Percentiles rank a stretch among this genome's conserved stretches.
phyloP scores from a whole-genome alignment of 2,888 invertebrate species.

The Eilema sororculum region DNA sequence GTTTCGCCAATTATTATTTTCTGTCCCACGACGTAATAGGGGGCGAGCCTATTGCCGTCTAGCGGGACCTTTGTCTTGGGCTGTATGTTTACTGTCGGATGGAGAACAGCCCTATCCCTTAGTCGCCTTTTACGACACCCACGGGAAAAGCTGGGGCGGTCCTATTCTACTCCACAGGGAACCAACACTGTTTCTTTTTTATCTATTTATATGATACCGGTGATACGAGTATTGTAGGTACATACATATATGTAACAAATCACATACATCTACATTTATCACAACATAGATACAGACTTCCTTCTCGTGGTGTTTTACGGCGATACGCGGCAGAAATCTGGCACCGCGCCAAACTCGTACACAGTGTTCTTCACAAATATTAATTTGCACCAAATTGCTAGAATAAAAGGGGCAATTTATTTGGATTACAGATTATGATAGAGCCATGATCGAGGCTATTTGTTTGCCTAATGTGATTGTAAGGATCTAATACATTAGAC shows the following conservation, averaged over 20 bases:
- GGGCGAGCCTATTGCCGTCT: no score
- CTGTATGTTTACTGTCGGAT: no score
- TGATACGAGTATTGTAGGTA: no score
- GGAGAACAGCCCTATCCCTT: no score
- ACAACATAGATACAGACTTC: slow-evolving; percentile 10
- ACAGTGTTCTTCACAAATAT: slow-evolving; percentile 5
- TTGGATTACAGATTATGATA: slow-evolving; percentile 20
- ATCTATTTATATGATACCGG: no score
- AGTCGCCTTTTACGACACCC: no score
- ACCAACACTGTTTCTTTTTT: no score
- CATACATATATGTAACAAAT: neutral
- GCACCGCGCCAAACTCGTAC: slow-evolving; percentile 5
- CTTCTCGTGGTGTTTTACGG: slow-evolving; percentile 16
- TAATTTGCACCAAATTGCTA: slow-evolving; percentile 6
- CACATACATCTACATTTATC: neutral
- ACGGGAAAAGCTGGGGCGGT: no score
- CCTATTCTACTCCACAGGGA: no score
- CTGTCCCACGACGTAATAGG: no score
- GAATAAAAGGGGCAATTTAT: slow-evolving; percentile 1
- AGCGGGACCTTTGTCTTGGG: no score
- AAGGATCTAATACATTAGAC: neutral
- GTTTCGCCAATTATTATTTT: no score
- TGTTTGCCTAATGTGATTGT: slow-evolving; percentile 7
- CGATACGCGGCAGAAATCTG: neutral
- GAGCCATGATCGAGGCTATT: slow-evolving; percentile 12